phyloP scores from a whole-genome alignment of 2,888 invertebrate genomes.

The Macrosiphum euphorbiae region DNA sequence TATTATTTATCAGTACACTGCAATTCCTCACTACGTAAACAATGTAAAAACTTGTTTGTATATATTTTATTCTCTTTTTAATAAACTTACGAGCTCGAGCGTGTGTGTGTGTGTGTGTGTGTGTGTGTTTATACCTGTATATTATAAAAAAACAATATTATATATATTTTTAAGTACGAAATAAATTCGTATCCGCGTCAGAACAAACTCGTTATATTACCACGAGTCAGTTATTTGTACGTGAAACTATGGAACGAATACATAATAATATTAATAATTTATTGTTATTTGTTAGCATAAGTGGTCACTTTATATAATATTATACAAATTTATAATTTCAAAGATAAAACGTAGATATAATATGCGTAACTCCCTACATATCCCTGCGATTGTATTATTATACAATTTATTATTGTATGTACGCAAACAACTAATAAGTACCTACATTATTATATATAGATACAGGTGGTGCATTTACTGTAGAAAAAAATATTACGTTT shows the following conservation, averaged over 20 bases:
- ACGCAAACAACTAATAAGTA: not conserved
- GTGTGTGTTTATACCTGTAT: not conserved
- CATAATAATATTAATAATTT: not conserved
- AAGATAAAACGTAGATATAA: not conserved
- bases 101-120: not conserved
- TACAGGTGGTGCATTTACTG: not conserved
- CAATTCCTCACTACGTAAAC: not conserved
- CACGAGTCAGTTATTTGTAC: not conserved
- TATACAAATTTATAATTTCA: not conserved
- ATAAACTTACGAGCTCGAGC: not conserved
- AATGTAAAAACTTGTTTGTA: not conserved
- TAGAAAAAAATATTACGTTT: not conserved
- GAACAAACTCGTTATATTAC: not conserved
- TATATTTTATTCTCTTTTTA: not conserved
- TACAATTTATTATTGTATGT: no score
- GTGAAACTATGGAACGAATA: not conserved
- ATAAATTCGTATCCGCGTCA: not conserved
- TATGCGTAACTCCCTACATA: not conserved
- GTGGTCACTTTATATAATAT: not conserved
- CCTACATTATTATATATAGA: not conserved
- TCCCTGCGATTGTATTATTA: not conserved
- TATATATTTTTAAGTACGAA: not conserved
- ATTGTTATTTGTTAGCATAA: not conserved
- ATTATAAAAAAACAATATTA: no score
- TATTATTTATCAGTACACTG: slow-evolving; percentile 34